Percentiles rank a stretch among this genome's conserved stretches.
Conservation (phyloP, 2,888 invertebrate genomes). For the Aleiodes alternator region DNA sequence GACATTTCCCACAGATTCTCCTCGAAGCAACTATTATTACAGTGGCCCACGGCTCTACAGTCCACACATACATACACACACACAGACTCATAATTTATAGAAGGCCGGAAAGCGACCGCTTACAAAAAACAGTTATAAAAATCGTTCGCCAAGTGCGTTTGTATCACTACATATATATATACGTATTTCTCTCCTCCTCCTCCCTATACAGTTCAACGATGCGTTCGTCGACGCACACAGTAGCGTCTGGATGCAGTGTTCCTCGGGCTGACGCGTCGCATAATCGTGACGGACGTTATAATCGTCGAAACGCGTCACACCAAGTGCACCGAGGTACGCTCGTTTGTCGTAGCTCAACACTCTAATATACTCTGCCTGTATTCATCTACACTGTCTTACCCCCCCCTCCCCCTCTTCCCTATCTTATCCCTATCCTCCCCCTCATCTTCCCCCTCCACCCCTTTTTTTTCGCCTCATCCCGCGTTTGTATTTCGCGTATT, state of each 20-base stretch:
- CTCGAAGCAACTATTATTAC: constrained; percentile 61
- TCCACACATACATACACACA: not conserved
- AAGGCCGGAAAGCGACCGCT: constrained; percentile 71
- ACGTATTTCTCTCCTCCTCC: not conserved
- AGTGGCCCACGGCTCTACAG: constrained; percentile 60
- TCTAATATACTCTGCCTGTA: constrained; percentile 18
- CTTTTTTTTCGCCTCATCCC: no score
- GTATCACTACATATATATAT: constrained; percentile 26
- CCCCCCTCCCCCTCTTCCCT: not conserved
- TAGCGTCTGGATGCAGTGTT: constrained; percentile 48
- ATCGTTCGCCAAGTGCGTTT: constrained; percentile 62
- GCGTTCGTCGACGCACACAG: constrained; percentile 53
- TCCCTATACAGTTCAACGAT: constrained; percentile 50
- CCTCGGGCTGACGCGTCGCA: constrained; percentile 66
- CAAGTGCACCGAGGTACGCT: constrained; percentile 58
- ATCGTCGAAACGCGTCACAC: constrained; percentile 72
- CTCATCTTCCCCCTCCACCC: no score
- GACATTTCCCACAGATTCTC: constrained; percentile 69
- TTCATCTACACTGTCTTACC: constrained; percentile 8
- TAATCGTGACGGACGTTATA: constrained; percentile 73
- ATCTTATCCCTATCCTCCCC: no score
- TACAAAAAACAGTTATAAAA: constrained; percentile 63
- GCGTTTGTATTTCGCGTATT: no score
- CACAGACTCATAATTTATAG: constrained; percentile 63
- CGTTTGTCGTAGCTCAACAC: constrained; percentile 48